Base-by-base conservation (phyloP, 2,888 invertebrate species). In the Pandemis heparana region DNA sequence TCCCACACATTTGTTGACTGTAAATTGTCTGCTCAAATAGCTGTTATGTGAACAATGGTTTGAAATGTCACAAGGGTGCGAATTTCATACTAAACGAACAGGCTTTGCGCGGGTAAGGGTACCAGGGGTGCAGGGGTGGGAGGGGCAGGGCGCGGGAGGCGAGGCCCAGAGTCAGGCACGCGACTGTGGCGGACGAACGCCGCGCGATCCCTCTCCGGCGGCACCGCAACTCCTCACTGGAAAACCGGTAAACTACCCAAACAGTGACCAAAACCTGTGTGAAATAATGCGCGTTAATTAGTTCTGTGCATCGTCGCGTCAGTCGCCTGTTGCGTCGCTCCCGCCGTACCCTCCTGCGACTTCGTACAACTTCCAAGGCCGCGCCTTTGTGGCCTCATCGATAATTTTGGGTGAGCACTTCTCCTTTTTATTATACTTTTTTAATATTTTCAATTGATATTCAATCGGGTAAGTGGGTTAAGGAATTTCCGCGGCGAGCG, bases 41-140 rank as follows among this genome's bases (percentile, higher is more conserved):
- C 77, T 81, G 79, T 83, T 83, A 83, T 81, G 85, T 84, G 89
- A 89, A 90, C 91, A 92, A 92, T 89, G 89, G 92, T 91, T 90
- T 92, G 87, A 85, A 92, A 92, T 94, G 91, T 92, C 92, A 92
- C 92, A 92, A 92, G 92, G 92, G 92, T 90, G 92, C 91, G 91
- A 92, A 92, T 74, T 74, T 74, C 74, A 74, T 89, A 87, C 88
- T 90, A 89, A 92, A 88, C 92, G 90, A 90, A 87, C 87, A 87
- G 89, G 88, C 87, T 89, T 86, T 82, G 80, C 79, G 79, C 83
- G 78, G 56, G 23, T 18, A 9, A n/a, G 16, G 51, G 51, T 16
- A 8, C 18, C 80, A 77, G 77, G 78, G 80, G 79, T 77, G 79
- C 83, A 82, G 83, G 77, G 75, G 73, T 75, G 79, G 82, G 83